Evolutionary conservation across 2,797 vertebrate species (phyloP), one percentile per base, ranked within the genome.

Genomic region (Poecile montanus): DNA sequence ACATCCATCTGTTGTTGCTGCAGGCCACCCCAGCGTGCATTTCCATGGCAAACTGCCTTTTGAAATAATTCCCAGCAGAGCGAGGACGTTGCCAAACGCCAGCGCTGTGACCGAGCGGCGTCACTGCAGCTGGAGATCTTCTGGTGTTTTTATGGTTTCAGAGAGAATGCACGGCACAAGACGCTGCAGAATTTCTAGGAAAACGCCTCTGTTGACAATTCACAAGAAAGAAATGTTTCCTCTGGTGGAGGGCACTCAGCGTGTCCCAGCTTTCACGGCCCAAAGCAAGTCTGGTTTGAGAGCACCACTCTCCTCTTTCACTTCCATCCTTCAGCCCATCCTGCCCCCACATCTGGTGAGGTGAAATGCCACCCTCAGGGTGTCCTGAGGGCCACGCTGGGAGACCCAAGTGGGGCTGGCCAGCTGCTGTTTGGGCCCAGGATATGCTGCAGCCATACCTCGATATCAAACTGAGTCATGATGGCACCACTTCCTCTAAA

Each of bases 51-150:
- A 57, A 32, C 6, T 80, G 50, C 27, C 56, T 60, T 5, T 4
- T 56, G 71, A 61, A 94, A 70, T 3, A 83, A 68, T 50, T 86
- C 66, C 83, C 70, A 78, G 79, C 50, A 85, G 73, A 5, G 44
- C 5, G 10, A 88, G 70, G 85, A 32, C 0, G 1, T 2, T 91
- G 78, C 84, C 61, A 89, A 82, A 73, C 3, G 20, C 60, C 79
- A 63, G 82, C 6, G 6, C 60, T 15, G 63, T 14, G 62, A 60
- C 48, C 40, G 22, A 54, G 60, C 40, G 6, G 70, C 1, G 1
- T 87, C 78, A 9, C 76, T 74, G 18, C 89, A 80, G 78, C 85
- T 94, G 93, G 79, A 86, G 83, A 56, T 84, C 54, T 63, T 86
- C 90, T 86, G 65, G 65, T 65, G 73, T 47, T 78, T 78, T 94